These are phyloP conservation scores for Scaptomyza caliginosa DNA, from an alignment of 2,888 invertebrate genomes.

Conservation along the genomic window DNA sequence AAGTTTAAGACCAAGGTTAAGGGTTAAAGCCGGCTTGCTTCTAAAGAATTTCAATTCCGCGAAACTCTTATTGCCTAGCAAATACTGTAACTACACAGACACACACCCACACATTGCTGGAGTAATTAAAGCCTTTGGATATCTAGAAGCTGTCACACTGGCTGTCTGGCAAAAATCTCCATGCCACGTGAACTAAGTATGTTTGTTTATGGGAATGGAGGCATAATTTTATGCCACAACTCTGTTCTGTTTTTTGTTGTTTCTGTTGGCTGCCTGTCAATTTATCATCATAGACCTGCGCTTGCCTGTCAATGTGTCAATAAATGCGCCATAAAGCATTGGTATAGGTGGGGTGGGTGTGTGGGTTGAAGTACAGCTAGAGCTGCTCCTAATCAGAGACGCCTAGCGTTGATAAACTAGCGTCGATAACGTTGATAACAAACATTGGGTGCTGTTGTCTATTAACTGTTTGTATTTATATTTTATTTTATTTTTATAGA, in stretches of 20 bases:
- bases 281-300: conserved; percentile 72
- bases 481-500: conserved; percentile 20
- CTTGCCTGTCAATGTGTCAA: conserved; percentile 78
- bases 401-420: conserved; percentile 36
- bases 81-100: conserved; percentile 20
- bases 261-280: conserved; percentile 58
- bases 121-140: conserved; percentile 59
- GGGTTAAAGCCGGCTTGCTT: neutral
- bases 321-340: conserved; percentile 70
- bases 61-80: neutral
- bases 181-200: conserved; percentile 52
- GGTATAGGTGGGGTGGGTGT: no score
- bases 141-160: conserved; percentile 48
- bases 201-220: conserved; percentile 30
- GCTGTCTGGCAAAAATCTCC: conserved; percentile 62
- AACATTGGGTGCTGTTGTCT: conserved; percentile 55
- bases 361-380: neutral
- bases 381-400: conserved; percentile 35
- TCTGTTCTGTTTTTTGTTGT: neutral
- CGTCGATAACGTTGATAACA: conserved; percentile 47
- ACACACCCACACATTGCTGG: neutral
- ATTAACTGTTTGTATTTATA: conserved; percentile 52
- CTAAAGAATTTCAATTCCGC: neutral
- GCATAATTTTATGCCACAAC: conserved; percentile 62
- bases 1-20: neutral